These are phyloP conservation scores for Rousettus madagascariensis DNA, from an alignment of 2,797 vertebrate species.

Conservation along the genomic window DNA sequence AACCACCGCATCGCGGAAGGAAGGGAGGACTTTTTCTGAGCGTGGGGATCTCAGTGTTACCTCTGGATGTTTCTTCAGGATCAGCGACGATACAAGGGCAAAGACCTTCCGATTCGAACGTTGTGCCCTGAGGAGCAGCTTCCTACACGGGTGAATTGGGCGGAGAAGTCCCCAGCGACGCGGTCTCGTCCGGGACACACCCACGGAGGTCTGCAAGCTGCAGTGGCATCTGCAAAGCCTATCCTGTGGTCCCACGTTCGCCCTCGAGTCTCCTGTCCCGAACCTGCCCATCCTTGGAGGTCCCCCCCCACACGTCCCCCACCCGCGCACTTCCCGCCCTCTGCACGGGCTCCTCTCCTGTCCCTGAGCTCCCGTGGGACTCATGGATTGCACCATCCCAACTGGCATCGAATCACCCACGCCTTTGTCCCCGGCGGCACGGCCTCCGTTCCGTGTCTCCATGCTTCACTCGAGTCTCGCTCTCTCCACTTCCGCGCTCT, in stretches of 20 bases:
- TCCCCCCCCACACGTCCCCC: background rate
- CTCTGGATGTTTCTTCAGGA: slow-evolving; percentile 21
- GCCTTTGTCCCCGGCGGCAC: background rate
- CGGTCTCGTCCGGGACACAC: background rate
- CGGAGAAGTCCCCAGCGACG: background rate
- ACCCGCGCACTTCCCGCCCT: background rate
- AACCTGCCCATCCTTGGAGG: rapidly evolving
- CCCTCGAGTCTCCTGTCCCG: background rate
- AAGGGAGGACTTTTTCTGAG: background rate
- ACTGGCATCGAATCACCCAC: background rate
- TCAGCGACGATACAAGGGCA: background rate
- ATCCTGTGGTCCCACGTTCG: no score
- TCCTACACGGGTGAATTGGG: background rate
- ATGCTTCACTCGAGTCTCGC: rapidly evolving
- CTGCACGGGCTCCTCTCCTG: rapidly evolving
- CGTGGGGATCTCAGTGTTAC: background rate
- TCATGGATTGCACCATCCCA: background rate
- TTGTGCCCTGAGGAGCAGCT: background rate
- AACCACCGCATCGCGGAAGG: background rate
- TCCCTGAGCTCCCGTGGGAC: background rate
- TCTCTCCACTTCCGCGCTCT: background rate
- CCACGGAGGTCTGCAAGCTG: no score
- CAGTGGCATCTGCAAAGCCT: background rate
- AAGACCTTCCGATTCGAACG: background rate
- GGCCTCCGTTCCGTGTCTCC: rapidly evolving